Conservation (phyloP, 2,888 invertebrate genomes). For the Drosophila bunnanda region DNA sequence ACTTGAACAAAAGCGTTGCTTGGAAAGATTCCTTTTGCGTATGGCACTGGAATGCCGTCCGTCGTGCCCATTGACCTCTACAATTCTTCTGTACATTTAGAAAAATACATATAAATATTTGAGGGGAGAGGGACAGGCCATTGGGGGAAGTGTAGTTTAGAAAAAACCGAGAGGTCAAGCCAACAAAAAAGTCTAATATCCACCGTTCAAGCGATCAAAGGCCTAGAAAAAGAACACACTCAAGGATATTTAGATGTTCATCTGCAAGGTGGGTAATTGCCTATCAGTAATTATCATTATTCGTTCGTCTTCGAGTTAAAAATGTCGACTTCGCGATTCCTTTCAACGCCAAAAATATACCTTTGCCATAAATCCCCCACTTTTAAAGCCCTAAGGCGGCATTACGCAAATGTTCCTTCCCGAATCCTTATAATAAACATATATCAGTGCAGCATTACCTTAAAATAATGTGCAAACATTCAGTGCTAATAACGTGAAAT, state of each 20-base stretch:
- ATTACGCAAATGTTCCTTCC: constrained; percentile 5
- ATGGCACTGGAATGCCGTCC: constrained; percentile 68
- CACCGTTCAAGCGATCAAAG: constrained; percentile 2
- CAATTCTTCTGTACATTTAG: constrained; percentile 44
- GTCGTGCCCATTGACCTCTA: constrained; percentile 14
- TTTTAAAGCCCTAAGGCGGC: constrained; percentile 35
- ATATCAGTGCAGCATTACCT: constrained; percentile 45
- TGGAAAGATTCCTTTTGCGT: constrained; percentile 23
- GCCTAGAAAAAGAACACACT: constrained; percentile 64
- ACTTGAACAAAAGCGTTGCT: constrained; percentile 6
- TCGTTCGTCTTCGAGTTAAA: constrained; percentile 9
- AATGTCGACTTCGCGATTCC: constrained; percentile 10
- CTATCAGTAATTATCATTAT: constrained; percentile 31
- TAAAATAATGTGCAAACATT: constrained; percentile 49
- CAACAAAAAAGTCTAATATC: constrained; percentile 6
- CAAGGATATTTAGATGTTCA: constrained; percentile 58
- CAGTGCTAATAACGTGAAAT: constrained; percentile 43
- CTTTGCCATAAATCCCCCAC: constrained; percentile 3
- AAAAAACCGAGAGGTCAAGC: constrained; percentile 4
- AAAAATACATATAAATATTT: constrained; percentile 71
- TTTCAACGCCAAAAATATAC: constrained; percentile 37
- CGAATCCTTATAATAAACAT: constrained; percentile 20
- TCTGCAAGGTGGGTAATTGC: constrained; percentile 65
- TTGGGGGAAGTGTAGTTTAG: neutral
- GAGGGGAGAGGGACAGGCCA: constrained; percentile 1